phyloP scores from a whole-genome alignment of 1,140 invertebrate genomes.

The Holcopasites calliopsidis region DNA sequence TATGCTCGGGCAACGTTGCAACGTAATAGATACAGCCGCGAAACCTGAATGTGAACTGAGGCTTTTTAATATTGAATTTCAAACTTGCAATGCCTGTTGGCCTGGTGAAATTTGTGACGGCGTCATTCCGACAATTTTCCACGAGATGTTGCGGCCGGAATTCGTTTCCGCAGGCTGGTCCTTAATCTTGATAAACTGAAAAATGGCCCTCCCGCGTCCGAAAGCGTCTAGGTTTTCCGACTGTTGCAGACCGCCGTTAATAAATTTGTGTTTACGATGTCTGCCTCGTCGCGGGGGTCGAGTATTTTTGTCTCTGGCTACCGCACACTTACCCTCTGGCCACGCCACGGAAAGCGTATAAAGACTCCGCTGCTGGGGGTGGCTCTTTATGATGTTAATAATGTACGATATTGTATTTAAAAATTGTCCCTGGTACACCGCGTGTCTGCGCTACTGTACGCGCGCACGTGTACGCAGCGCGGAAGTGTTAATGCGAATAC shows the following conservation, averaged over 20 bases:
- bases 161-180: slow-evolving; percentile 8
- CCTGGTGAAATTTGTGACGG: background rate
- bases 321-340: background rate
- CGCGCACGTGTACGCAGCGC: no score
- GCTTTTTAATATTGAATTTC: no score
- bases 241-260: slow-evolving; percentile 53
- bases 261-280: slow-evolving; percentile 67
- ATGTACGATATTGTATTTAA: no score
- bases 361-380: no score
- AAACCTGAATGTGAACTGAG: background rate
- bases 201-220: slow-evolving; percentile 25
- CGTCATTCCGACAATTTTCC: slow-evolving; percentile 44
- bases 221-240: slow-evolving; percentile 25
- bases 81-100: background rate
- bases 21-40: background rate
- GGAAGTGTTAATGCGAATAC: background rate
- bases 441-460: no score
- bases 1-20: background rate
- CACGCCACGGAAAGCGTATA: slow-evolving; percentile 32
- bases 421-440: no score
- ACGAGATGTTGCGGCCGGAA: background rate
- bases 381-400: no score
- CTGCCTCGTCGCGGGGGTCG: slow-evolving; percentile 33
- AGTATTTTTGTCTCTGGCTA: slow-evolving; percentile 54
- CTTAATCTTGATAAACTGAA: slow-evolving; percentile 63